These are phyloP conservation scores for Anadara kagoshimensis DNA, from an alignment of 1,140 invertebrate genomes.

Conservation along the genomic window DNA sequence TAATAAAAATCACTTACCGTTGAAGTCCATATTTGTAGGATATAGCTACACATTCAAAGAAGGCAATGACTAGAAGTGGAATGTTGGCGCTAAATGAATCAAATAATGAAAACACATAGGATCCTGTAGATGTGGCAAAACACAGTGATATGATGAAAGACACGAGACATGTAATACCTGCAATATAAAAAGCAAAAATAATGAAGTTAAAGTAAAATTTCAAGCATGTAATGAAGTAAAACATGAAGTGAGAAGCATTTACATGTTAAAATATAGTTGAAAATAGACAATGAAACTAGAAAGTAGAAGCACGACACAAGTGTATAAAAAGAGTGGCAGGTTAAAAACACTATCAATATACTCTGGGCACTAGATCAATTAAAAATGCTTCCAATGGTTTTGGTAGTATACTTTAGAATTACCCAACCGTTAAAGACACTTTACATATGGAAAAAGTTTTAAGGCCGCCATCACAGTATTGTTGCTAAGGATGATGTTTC, in stretches of 20 bases:
- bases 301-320: neutral
- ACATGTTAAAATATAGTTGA: neutral
- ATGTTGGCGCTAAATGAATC: constrained; percentile 56
- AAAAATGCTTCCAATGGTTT: too few species aligned
- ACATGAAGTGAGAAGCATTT: neutral
- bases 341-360: too few species aligned
- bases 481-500: too few species aligned
- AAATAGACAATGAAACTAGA: neutral
- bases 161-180: constrained; percentile 49
- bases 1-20: constrained; percentile 35
- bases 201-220: neutral
- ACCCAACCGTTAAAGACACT: too few species aligned
- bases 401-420: too few species aligned
- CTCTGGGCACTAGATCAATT: too few species aligned
- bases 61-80: constrained; percentile 53
- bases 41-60: constrained; percentile 52
- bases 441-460: too few species aligned
- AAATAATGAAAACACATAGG: constrained; percentile 54
- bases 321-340: neutral
- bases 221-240: neutral
- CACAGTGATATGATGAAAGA: constrained; percentile 48
- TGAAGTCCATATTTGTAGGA: constrained; percentile 55
- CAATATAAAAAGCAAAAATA: constrained; percentile 14
- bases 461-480: too few species aligned
- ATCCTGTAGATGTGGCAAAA: constrained; percentile 52